phyloP scores from a whole-genome alignment of 2,888 invertebrate species.

The Oligia latruncula region DNA sequence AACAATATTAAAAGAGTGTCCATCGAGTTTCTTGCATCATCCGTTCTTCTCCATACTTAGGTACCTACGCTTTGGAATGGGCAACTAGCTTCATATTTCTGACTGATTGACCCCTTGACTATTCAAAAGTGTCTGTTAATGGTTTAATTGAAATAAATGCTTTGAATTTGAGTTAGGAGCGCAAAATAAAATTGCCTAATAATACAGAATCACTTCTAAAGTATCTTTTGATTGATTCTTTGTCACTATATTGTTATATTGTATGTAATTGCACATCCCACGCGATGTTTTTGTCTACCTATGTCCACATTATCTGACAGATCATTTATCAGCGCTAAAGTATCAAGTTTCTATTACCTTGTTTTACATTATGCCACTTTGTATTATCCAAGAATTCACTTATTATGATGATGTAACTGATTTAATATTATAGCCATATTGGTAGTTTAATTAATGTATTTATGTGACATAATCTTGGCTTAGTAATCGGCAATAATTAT shows the following conservation, averaged over 20 bases:
- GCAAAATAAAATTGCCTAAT: slow-evolving; percentile 1
- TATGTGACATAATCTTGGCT: slow-evolving; percentile 26
- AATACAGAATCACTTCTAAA: background rate
- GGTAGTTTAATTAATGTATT: slow-evolving; percentile 22
- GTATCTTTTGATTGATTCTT: slow-evolving; percentile 24
- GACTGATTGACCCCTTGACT: no score
- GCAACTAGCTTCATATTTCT: no score
- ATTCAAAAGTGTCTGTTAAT: no score
- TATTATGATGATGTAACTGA: slow-evolving; percentile 32
- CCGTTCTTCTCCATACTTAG: no score
- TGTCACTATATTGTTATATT: slow-evolving; percentile 18
- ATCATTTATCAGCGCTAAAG: slow-evolving; percentile 39
- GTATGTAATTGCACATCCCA: slow-evolving; percentile 38
- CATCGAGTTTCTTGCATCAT: no score
- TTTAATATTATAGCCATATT: slow-evolving; percentile 16
- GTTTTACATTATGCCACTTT: slow-evolving; percentile 34
- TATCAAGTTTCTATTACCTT: slow-evolving; percentile 47
- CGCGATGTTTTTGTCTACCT: slow-evolving; percentile 29
- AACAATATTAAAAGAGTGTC: no score
- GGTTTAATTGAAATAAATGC: no score
- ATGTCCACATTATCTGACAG: slow-evolving; percentile 23
- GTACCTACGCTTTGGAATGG: no score
- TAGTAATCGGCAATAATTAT: background rate
- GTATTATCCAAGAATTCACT: slow-evolving; percentile 19
- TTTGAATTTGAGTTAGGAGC: background rate